Percentiles rank a stretch among this genome's conserved stretches.
Evolutionary conservation across 1,140 invertebrate species (phyloP).

Genomic region (Oryctes rhinoceros): DNA sequence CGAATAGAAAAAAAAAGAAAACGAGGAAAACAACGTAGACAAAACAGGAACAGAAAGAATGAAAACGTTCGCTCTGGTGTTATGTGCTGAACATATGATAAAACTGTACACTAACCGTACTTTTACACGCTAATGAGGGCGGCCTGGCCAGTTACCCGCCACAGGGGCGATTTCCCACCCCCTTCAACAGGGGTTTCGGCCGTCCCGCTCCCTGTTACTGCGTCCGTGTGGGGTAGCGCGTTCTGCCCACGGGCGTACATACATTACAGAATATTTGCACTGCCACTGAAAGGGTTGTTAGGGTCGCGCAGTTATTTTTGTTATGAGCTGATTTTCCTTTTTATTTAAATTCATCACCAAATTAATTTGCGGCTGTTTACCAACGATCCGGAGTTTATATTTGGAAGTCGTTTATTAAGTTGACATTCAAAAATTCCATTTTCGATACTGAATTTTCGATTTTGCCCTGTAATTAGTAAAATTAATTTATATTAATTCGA

Average conservation of each 20-base stretch:
- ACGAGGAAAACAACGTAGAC: conserved; percentile 7
- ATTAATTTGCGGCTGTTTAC: conserved; percentile 35
- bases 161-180: conserved; percentile 54
- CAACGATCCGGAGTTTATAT: conserved; percentile 27
- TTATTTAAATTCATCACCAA: conserved; percentile 38
- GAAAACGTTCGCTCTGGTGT: conserved; percentile 19
- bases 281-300: conserved; percentile 42
- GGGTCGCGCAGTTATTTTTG: conserved; percentile 38
- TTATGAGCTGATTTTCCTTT: conserved; percentile 32
- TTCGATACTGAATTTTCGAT: background rate
- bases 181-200: conserved; percentile 34
- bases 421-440: background rate
- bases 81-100: conserved; percentile 55
- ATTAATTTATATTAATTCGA: conserved; percentile 3
- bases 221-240: conserved; percentile 35
- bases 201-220: conserved; percentile 37
- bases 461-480: background rate
- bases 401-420: conserved; percentile 21
- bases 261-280: conserved; percentile 43
- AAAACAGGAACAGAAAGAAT: conserved; percentile 33
- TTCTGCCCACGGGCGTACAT: conserved; percentile 37
- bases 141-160: conserved; percentile 61
- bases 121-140: conserved; percentile 62
- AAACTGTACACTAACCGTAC: conserved; percentile 60
- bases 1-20: background rate